These are phyloP conservation scores for Drosophila mercatorum DNA, from an alignment of 2,888 invertebrate genomes.

Conservation along the genomic window DNA sequence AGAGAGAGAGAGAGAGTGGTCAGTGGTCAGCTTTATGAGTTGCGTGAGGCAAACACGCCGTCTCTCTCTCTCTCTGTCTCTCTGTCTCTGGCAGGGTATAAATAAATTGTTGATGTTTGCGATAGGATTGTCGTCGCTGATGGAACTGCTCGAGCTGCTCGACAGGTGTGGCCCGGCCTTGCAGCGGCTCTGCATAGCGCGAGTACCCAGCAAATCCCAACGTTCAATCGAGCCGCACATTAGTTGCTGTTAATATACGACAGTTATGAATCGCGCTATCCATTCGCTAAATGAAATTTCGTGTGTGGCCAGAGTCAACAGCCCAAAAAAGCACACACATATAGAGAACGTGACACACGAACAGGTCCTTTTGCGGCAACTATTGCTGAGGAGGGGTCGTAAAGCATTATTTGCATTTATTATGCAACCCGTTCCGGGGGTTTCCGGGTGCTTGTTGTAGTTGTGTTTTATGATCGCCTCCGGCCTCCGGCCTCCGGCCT, in stretches of 20 bases:
- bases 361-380: constrained; percentile 2
- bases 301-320: constrained; percentile 47
- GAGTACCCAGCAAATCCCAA: background rate
- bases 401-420: constrained; percentile 82
- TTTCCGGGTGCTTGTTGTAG: background rate
- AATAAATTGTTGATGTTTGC: constrained; percentile 1
- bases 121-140: constrained; percentile 18
- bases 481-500: constrained; percentile 47
- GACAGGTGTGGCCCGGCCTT: constrained; percentile 10
- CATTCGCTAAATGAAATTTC: constrained; percentile 76
- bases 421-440: constrained; percentile 62
- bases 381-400: constrained; percentile 42
- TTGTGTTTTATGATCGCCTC: constrained; percentile 57
- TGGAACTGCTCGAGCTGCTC: constrained; percentile 5
- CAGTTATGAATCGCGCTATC: constrained; percentile 75
- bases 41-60: constrained; percentile 39
- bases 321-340: constrained; percentile 22
- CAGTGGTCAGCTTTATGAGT: constrained; percentile 74
- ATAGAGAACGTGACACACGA: constrained; percentile 1
- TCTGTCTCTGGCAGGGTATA: background rate
- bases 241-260: constrained; percentile 27
- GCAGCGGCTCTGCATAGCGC: background rate
- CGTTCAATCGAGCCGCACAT: constrained; percentile 7
- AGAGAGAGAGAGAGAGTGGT: constrained; percentile 29
- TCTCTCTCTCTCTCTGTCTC: background rate